phyloP scores from a whole-genome alignment of 2,888 invertebrate species.

The Liopterus haemorrhoidalis region DNA sequence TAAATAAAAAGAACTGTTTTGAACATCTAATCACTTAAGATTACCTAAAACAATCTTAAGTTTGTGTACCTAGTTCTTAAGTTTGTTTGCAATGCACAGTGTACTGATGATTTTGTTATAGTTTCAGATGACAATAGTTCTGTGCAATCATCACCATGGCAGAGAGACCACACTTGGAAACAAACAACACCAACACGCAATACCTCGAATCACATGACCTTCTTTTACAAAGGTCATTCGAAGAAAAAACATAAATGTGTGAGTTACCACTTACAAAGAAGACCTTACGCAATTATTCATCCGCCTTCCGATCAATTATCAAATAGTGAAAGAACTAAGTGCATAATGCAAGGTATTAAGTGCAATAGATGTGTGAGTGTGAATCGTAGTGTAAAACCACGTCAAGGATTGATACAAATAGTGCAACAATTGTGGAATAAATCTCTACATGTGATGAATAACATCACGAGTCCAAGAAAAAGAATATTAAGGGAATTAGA shows the following conservation, averaged over 20 bases:
- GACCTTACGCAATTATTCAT: constrained; percentile 23
- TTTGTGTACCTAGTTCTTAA: too few relatives aligned
- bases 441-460: constrained; percentile 37
- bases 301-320: constrained; percentile 25
- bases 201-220: constrained; percentile 66
- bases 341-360: background rate
- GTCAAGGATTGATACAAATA: constrained; percentile 19
- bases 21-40: too few relatives aligned
- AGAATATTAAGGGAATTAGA: constrained; percentile 77
- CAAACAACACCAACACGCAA: constrained; percentile 70
- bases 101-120: constrained; percentile 39
- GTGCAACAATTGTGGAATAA: constrained; percentile 23
- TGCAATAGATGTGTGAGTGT: constrained; percentile 1
- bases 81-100: background rate
- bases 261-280: constrained; percentile 39
- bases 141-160: constrained; percentile 85
- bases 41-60: too few relatives aligned
- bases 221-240: constrained; percentile 63
- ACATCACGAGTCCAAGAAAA: constrained; percentile 74
- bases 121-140: constrained; percentile 88
- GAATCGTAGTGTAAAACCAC: constrained; percentile 1
- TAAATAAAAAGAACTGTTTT: too few relatives aligned
- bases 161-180: constrained; percentile 86
- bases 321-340: too few relatives aligned
- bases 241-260: constrained; percentile 38